Conservation (phyloP, 2,113 vertebrate species). For the Paramormyrops kingsleyae region DNA sequence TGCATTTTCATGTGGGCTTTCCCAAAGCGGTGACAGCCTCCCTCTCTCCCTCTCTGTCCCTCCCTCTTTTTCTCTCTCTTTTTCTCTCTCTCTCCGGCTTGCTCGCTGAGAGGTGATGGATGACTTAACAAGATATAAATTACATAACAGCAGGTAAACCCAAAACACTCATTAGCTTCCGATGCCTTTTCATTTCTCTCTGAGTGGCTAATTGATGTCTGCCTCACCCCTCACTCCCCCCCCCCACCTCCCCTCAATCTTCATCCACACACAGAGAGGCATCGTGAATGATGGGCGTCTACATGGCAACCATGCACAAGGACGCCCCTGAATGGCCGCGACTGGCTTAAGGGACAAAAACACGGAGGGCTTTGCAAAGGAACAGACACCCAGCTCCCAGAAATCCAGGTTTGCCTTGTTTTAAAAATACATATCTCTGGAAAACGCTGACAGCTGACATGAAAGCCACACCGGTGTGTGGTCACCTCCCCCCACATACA, state of each 20-base stretch:
- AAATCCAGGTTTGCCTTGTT: not conserved
- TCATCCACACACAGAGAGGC: conserved; percentile 24
- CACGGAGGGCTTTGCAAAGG: not conserved
- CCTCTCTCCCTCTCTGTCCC: not conserved
- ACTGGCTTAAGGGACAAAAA: not conserved
- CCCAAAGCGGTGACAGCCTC: conserved; percentile 24
- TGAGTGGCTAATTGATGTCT: conserved; percentile 56
- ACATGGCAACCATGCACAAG: not conserved
- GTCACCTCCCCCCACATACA: not conserved
- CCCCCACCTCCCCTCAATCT: conserved; percentile 30
- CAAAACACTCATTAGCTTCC: conserved; percentile 54
- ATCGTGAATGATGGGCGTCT: not conserved
- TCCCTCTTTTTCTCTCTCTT: not conserved
- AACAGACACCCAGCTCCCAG: not conserved
- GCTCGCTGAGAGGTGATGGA: conserved; percentile 46
- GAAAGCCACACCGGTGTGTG: not conserved
- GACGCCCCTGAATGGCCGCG: not conserved
- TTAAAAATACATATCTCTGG: not conserved
- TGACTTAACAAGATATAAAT: conserved; percentile 55
- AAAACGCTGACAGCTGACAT: not conserved
- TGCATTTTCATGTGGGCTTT: conserved; percentile 8
- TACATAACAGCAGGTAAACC: conserved; percentile 54
- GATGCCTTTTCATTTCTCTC: conserved; percentile 53
- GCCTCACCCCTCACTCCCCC: conserved; percentile 45
- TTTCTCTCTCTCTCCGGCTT: conserved; percentile 34